phyloP scores from a whole-genome alignment of 1,140 invertebrate genomes.

The Pentalonia nigronervosa region DNA sequence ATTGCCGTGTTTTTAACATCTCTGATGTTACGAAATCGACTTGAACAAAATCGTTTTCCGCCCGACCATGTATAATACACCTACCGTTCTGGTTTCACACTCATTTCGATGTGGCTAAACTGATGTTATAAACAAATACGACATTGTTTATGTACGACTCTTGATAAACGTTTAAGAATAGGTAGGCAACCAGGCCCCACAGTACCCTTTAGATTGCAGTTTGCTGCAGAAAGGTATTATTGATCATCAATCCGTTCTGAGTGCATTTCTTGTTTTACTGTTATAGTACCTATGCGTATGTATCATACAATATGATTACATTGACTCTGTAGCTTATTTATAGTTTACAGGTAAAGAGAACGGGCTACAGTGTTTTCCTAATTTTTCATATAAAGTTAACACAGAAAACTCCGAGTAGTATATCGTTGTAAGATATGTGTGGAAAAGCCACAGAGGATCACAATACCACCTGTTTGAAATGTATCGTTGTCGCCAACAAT shows the following conservation, averaged over 20 bases:
- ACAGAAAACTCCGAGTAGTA: neutral
- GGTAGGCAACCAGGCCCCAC: neutral
- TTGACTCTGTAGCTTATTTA: neutral
- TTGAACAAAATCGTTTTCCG: conserved; percentile 17
- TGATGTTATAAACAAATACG: neutral
- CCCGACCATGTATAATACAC: neutral
- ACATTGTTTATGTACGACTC: neutral
- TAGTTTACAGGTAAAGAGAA: neutral
- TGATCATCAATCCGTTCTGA: neutral
- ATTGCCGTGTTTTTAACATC: neutral
- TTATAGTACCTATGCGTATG: neutral
- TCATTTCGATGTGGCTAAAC: neutral
- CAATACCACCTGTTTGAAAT: neutral
- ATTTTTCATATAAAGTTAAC: neutral
- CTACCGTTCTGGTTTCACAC: neutral
- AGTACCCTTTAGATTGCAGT: neutral
- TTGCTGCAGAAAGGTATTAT: neutral
- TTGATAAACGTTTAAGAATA: neutral
- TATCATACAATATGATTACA: neutral
- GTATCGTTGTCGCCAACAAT: neutral
- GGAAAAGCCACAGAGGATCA: neutral
- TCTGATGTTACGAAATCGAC: neutral
- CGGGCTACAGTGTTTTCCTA: neutral
- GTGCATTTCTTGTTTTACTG: neutral
- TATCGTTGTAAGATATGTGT: neutral